Percentiles rank a stretch among this genome's conserved stretches.
Conservation (phyloP, 2,113 vertebrate genomes). For the Anarhynchus alexandrinus region DNA sequence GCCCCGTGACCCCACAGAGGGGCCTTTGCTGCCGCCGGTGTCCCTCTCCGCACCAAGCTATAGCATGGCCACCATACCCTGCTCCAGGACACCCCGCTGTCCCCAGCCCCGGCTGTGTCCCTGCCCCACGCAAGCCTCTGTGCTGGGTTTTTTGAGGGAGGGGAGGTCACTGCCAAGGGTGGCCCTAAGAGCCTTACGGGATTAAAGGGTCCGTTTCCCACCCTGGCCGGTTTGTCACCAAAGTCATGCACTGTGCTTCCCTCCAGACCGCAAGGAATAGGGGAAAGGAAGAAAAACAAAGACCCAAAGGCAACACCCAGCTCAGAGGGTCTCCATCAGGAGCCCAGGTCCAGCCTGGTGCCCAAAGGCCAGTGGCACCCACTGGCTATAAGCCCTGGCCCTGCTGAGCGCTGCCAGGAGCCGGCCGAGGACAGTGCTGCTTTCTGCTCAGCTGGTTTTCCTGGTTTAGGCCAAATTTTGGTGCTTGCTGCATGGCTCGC, state of each 20-base stretch:
- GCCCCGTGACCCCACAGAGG: accelerated
- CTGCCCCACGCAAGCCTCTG: not conserved
- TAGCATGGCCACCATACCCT: accelerated
- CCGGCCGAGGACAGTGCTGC: accelerated
- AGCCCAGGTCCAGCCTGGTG: not conserved
- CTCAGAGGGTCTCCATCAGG: not conserved
- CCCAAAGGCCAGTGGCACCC: too few species aligned
- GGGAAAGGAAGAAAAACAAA: not conserved
- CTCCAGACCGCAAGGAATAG: not conserved
- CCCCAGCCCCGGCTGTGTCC: not conserved
- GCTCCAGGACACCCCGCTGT: not conserved
- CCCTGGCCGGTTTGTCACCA: not conserved
- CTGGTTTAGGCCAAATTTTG: not conserved
- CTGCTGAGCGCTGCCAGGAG: not conserved
- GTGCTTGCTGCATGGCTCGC: accelerated
- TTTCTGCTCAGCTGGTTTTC: not conserved
- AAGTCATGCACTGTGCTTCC: not conserved
- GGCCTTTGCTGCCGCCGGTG: not conserved
- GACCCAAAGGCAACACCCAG: not conserved
- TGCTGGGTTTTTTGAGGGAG: too few species aligned
- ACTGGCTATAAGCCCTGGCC: not conserved
- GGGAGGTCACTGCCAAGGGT: not conserved
- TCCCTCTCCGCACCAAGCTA: too few species aligned
- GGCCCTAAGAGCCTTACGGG: not conserved
- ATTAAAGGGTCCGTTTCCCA: not conserved